Evolutionary conservation across 2,888 invertebrate genomes (phyloP).

Genomic region (Xanthia togata): DNA sequence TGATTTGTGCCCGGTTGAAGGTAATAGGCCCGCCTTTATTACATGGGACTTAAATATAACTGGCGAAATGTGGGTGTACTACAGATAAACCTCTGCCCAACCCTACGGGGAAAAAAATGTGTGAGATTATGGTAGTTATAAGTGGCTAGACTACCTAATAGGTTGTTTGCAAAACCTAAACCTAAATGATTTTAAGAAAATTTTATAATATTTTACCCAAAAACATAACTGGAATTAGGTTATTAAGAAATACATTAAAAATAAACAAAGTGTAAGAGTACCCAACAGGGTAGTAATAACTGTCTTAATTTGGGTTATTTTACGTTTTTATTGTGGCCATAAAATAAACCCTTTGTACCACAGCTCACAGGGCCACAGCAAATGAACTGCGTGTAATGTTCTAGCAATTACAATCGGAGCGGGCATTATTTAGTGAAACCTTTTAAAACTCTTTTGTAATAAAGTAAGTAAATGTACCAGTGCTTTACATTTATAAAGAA

Average conservation of each 20-base stretch:
- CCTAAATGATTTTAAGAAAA: no score
- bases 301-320: slow-evolving; percentile 64
- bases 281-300: slow-evolving; percentile 16
- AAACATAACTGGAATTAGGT: slow-evolving; percentile 3
- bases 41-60: no score
- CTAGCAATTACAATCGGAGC: slow-evolving; percentile 18
- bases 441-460: background rate
- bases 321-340: slow-evolving; percentile 49
- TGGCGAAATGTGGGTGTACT: no score
- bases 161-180: no score
- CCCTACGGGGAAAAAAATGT: no score
- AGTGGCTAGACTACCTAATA: background rate
- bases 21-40: no score
- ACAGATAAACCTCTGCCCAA: no score
- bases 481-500: background rate
- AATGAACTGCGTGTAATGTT: slow-evolving; percentile 31
- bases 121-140: background rate
- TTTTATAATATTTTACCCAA: background rate
- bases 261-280: slow-evolving; percentile 18
- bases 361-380: background rate
- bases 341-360: slow-evolving; percentile 32
- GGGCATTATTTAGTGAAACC: slow-evolving; percentile 2
- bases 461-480: background rate
- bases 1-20: no score
- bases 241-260: slow-evolving; percentile 24